Conservation (phyloP, 2,113 vertebrate species). For the Jaculus jaculus region DNA sequence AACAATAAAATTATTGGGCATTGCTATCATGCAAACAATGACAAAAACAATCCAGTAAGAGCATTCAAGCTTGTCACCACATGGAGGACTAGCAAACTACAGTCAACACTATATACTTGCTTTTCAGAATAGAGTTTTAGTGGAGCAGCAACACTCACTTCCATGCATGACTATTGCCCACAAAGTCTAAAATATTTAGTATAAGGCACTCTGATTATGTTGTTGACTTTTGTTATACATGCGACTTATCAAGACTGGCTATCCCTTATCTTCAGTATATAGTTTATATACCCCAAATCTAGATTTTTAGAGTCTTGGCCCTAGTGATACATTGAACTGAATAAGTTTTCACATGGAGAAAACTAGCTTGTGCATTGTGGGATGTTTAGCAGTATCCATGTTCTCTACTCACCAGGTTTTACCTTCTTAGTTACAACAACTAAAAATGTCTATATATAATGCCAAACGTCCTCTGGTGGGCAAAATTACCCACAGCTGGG, state of each 20-base stretch:
- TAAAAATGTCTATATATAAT: not conserved
- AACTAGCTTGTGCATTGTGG: not conserved
- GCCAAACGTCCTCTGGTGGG: not conserved
- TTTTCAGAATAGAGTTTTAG: slow-evolving; percentile 47
- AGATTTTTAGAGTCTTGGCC: not conserved
- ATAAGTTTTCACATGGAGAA: not conserved
- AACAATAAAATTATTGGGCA: slow-evolving; percentile 17
- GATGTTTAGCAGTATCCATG: not conserved
- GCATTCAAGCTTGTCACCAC: not conserved
- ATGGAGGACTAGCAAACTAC: not conserved
- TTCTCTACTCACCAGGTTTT: not conserved
- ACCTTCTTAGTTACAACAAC: not conserved
- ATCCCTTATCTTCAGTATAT: not conserved
- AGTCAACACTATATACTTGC: not conserved
- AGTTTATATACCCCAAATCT: slow-evolving; percentile 11
- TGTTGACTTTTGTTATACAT: not conserved
- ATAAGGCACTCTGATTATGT: not conserved
- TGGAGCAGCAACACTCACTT: not conserved
- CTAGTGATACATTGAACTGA: not conserved
- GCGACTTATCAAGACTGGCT: not conserved
- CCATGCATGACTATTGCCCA: slow-evolving; percentile 3
- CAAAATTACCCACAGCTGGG: not conserved
- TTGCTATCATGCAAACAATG: slow-evolving; percentile 22
- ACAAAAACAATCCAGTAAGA: not conserved
- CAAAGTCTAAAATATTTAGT: slow-evolving; percentile 29